A percentile compares a stretch with the other conserved stretches of the same genome.
Evolutionary conservation across 2,113 vertebrate genomes (phyloP).

Genomic region (Apodemus sylvaticus): DNA sequence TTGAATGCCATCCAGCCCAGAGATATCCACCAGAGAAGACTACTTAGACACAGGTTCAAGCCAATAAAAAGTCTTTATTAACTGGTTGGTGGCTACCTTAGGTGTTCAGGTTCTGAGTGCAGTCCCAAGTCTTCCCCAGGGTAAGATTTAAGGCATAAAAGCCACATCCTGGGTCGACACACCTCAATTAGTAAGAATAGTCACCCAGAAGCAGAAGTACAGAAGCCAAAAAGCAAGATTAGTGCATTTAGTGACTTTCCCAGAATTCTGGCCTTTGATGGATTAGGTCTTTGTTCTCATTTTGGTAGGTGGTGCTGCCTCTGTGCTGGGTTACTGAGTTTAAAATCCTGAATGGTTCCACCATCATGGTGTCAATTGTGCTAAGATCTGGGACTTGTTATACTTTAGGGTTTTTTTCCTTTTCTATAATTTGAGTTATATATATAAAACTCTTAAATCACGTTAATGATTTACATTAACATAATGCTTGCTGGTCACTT

Average conservation of each 20-base stretch:
- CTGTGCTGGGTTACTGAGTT: neutral
- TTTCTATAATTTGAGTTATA: neutral
- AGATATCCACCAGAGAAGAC: neutral
- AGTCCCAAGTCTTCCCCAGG: neutral
- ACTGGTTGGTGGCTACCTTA: neutral
- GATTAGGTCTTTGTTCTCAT: neutral
- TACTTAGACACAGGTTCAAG: neutral
- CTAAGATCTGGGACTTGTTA: neutral
- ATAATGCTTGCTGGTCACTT: neutral
- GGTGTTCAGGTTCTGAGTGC: neutral
- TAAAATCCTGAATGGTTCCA: neutral
- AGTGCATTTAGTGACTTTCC: neutral
- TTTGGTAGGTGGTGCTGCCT: neutral
- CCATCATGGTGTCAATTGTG: neutral
- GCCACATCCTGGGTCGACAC: neutral
- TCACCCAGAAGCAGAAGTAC: neutral
- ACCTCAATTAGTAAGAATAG: neutral
- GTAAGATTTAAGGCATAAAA: neutral
- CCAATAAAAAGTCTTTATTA: neutral
- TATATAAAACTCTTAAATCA: neutral
- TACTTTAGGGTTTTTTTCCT: neutral
- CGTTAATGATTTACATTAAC: neutral
- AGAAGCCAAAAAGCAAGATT: neutral
- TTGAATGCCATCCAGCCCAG: neutral
- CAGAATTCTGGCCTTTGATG: neutral